A percentile compares a stretch with the other conserved stretches of the same genome.
Evolutionary conservation across 2,113 vertebrate species (phyloP).

Genomic region (Salvelinus fontinalis): DNA sequence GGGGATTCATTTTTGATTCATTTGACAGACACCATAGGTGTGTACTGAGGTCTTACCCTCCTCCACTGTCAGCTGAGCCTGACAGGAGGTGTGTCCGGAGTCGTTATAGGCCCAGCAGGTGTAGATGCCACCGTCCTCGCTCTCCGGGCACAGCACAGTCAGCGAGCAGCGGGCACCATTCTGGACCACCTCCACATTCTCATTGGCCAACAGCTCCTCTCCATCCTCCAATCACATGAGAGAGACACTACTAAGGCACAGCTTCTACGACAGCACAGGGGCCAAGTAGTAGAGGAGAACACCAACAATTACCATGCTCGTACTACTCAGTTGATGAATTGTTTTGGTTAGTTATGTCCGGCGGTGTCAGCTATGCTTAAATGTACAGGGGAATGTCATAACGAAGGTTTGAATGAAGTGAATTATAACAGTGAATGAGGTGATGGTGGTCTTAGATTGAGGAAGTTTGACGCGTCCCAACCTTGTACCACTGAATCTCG

Average conservation of each 20-base stretch:
- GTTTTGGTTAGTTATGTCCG: too few relatives aligned
- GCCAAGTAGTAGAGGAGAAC: too few relatives aligned
- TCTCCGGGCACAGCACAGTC: slow-evolving; percentile 65
- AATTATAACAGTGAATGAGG: too few relatives aligned
- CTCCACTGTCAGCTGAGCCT: slow-evolving; percentile 82
- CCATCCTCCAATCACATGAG: slow-evolving; percentile 72
- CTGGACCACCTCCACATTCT: slow-evolving; percentile 71
- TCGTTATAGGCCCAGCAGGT: slow-evolving; percentile 83
- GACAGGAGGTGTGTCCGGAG: slow-evolving; percentile 83
- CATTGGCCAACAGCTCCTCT: slow-evolving; percentile 65
- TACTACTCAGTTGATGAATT: background rate
- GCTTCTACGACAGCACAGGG: background rate
- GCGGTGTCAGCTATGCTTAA: too few relatives aligned
- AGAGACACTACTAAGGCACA: background rate
- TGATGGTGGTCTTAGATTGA: too few relatives aligned
- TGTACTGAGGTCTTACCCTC: slow-evolving; percentile 57
- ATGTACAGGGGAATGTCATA: too few relatives aligned
- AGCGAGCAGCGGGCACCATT: slow-evolving; percentile 79
- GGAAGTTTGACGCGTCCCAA: slow-evolving; percentile 42
- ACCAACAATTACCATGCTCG: too few relatives aligned
- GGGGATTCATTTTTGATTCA: too few relatives aligned
- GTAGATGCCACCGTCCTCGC: slow-evolving; percentile 81
- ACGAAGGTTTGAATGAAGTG: too few relatives aligned
- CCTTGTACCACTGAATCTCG: slow-evolving; percentile 86
- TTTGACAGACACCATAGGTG: too few relatives aligned